Evolutionary conservation across 2,113 vertebrate genomes (phyloP).

Genomic region (Centropristis striata): DNA sequence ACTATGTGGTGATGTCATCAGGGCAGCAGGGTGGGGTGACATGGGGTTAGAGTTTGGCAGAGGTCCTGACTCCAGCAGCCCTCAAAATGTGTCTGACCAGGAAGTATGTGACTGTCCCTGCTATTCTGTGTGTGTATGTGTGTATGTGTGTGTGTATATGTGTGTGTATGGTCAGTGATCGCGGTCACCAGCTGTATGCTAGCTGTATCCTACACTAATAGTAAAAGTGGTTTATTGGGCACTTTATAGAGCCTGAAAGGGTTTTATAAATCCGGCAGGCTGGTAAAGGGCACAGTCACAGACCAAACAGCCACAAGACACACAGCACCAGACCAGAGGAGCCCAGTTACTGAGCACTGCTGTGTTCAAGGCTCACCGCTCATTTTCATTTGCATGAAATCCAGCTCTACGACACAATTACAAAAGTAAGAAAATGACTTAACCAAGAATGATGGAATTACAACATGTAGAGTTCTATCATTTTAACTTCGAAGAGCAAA

Average conservation of each 20-base stretch:
- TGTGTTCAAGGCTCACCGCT: slow-evolving; percentile 18
- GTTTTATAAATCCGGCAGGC: slow-evolving; percentile 59
- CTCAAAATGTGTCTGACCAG: slow-evolving; percentile 53
- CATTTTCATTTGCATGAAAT: slow-evolving; percentile 17
- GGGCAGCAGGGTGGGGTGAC: slow-evolving; percentile 67
- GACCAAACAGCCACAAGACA: slow-evolving; percentile 43
- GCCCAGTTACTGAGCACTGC: slow-evolving; percentile 19
- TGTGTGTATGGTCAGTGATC: slow-evolving; percentile 40
- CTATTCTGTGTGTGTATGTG: slow-evolving; percentile 7
- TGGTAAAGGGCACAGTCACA: slow-evolving; percentile 32
- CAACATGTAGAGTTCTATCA: not conserved
- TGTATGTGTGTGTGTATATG: slow-evolving; percentile 12
- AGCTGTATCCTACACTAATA: slow-evolving; percentile 60
- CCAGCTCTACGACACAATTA: not conserved
- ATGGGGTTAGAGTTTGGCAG: slow-evolving; percentile 70
- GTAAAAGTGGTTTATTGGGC: slow-evolving; percentile 75
- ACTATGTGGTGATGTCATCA: slow-evolving; percentile 61
- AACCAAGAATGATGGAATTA: not conserved
- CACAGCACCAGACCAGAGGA: slow-evolving; percentile 30
- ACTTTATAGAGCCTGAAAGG: slow-evolving; percentile 60
- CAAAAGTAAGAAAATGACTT: not conserved
- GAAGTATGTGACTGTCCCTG: slow-evolving; percentile 39
- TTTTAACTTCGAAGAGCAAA: too few species aligned
- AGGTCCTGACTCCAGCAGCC: slow-evolving; percentile 57
- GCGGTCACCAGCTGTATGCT: slow-evolving; percentile 50